phyloP scores from a whole-genome alignment of 2,797 vertebrate species.

The Scyliorhinus canicula region DNA sequence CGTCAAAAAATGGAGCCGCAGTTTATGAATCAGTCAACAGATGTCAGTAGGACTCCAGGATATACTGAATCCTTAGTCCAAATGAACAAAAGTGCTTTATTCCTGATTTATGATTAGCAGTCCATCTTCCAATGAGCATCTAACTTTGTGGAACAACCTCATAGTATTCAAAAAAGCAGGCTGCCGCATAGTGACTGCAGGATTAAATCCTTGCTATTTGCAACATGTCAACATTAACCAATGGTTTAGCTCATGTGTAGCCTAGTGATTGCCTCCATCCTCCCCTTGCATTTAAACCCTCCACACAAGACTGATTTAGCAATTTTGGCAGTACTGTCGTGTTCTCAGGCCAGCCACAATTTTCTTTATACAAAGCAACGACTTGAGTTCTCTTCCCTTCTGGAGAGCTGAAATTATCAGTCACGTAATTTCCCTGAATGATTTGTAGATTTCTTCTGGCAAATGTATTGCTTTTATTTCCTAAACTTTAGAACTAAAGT shows the following conservation, averaged over 20 bases:
- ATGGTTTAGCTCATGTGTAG: background rate
- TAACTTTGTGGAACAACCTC: background rate
- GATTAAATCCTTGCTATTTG: constrained; percentile 6
- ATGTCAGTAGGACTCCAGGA: constrained; percentile 15
- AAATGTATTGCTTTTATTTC: background rate
- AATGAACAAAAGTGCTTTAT: background rate
- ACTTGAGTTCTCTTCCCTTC: background rate
- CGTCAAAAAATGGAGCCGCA: background rate
- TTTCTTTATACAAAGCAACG: background rate
- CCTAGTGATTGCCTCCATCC: background rate
- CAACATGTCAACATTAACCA: background rate
- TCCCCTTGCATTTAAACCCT: background rate
- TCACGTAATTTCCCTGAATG: background rate
- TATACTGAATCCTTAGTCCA: background rate
- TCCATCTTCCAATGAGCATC: background rate
- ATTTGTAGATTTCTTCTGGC: background rate
- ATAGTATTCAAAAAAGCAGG: background rate
- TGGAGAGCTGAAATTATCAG: background rate
- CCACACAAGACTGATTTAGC: background rate
- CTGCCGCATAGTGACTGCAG: background rate
- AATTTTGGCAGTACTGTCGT: background rate
- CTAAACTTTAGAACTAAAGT: background rate
- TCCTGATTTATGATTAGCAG: background rate
- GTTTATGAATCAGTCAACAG: background rate
- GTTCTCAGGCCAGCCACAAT: background rate